Base-by-base conservation (phyloP, 2,113 vertebrate species). In the Zapornia atra region DNA sequence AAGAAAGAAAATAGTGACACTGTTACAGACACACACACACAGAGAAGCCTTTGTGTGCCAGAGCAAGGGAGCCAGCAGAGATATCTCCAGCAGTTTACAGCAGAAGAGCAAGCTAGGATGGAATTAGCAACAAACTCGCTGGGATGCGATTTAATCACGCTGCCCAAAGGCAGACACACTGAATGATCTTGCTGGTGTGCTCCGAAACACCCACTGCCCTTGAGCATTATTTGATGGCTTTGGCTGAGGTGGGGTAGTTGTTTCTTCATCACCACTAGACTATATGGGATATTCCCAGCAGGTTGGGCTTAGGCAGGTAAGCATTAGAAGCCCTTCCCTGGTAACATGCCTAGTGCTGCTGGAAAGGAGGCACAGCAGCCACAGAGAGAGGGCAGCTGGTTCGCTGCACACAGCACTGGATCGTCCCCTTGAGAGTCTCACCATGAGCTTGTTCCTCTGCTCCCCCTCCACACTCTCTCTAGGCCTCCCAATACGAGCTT, bases 21-120 rank as follows among this genome's bases (percentile, higher is more conserved):
- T 95, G 60, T 97, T 91, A 56, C 34, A 72, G 57, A 34, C 51
- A 68, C 1, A 2, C 15, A 2, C 15, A 46, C 38, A 96, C 91
- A 97, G 64, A 92, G 90, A 82, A 19, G 66, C 46, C 89, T 94
- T 96, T 97, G 92, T 97, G 73, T 44, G 46, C 51, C 15, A 22
- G 77, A 86, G 89, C 57, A 54, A 92, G 86, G 83, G 95, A 96
- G 66, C 85, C 88, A 94, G 91, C 89, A 94, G 95, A 87, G 96
- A 95, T 86, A 80, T 97, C 96, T 64, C 96, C 92, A 78, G 48
- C 72, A 92, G 79, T 65, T 80, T 61, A 50, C 59, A 66, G 38
- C 44, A 38, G 50, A 76, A 42, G 66, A 65, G 71, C 26, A 42
- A 87, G 13, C 88, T 36, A 29, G 73, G 51, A 12, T 59, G 28